phyloP scores from a whole-genome alignment of 1,140 invertebrate genomes.

The Mercenaria mercenaria region DNA sequence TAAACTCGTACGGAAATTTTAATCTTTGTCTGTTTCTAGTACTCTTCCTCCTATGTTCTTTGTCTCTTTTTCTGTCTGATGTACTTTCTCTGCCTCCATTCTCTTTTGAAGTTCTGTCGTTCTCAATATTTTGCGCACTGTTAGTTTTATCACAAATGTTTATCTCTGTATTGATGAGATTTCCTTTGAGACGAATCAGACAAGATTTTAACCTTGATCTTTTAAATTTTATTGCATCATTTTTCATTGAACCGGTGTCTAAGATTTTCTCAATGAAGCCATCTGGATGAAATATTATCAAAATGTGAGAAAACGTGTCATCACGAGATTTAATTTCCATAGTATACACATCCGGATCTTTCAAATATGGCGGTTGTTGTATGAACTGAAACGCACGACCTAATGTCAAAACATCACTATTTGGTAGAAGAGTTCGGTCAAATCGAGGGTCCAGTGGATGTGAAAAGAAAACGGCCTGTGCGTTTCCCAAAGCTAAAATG shows the following conservation, averaged over 20 bases:
- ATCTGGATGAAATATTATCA: not conserved
- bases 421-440: not conserved
- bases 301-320: not conserved
- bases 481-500: not conserved
- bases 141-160: not conserved
- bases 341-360: not conserved
- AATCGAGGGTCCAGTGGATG: slow-evolving; percentile 28
- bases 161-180: not conserved
- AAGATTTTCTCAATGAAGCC: slow-evolving; percentile 22
- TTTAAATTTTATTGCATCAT: not conserved
- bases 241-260: not conserved
- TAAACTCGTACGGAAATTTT: not conserved
- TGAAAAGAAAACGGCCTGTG: not conserved
- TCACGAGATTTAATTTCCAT: not conserved
- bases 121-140: not conserved
- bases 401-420: slow-evolving; percentile 10
- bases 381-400: not conserved
- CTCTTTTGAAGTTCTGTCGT: not conserved
- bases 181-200: not conserved
- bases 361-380: not conserved
- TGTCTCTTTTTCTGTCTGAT: not conserved
- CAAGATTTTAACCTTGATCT: not conserved
- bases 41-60: not conserved
- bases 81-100: not conserved
- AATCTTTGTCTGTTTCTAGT: not conserved